A percentile compares a stretch with the other conserved stretches of the same genome.
These are phyloP conservation scores for Drosophila carrolli DNA, from an alignment of 1,140 invertebrate species.

Conservation along the genomic window DNA sequence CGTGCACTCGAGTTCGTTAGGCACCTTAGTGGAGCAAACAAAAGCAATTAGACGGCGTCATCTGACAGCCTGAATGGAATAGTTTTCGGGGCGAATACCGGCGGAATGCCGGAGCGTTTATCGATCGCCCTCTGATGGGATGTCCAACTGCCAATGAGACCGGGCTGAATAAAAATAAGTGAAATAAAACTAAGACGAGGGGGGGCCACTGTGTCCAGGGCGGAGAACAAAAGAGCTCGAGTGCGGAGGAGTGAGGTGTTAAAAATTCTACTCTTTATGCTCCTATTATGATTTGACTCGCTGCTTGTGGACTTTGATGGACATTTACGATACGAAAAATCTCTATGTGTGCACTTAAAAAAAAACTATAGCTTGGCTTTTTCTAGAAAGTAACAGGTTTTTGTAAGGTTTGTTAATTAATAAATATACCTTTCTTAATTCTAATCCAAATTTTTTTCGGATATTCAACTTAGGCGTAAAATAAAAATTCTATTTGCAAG, in stretches of 20 bases:
- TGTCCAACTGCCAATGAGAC: conserved; percentile 71
- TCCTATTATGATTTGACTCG: conserved; percentile 77
- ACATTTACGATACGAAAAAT: conserved; percentile 73
- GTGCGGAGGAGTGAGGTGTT: conserved; percentile 75
- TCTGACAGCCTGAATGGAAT: conserved; percentile 75
- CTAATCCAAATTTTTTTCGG: too few species aligned
- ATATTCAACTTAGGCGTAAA: too few species aligned
- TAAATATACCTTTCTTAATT: too few species aligned
- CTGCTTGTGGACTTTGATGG: conserved; percentile 55
- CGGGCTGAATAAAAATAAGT: conserved; percentile 12
- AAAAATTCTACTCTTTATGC: conserved; percentile 80
- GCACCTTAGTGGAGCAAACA: conserved; percentile 81
- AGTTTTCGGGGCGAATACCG: conserved; percentile 56
- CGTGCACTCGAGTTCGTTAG: conserved; percentile 61
- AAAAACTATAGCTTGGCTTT: background rate
- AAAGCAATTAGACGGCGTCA: conserved; percentile 81
- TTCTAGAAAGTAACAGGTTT: too few species aligned
- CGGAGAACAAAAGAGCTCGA: conserved; percentile 55
- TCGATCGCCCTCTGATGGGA: conserved; percentile 60
- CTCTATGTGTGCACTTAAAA: conserved; percentile 3
- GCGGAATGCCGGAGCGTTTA: conserved; percentile 54
- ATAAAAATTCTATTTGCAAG: too few species aligned
- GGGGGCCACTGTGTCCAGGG: conserved; percentile 66
- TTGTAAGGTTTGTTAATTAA: too few species aligned
- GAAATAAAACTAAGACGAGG: conserved; percentile 8